These are phyloP conservation scores for Dryobota labecula DNA, from an alignment of 2,888 invertebrate genomes.

Conservation along the genomic window DNA sequence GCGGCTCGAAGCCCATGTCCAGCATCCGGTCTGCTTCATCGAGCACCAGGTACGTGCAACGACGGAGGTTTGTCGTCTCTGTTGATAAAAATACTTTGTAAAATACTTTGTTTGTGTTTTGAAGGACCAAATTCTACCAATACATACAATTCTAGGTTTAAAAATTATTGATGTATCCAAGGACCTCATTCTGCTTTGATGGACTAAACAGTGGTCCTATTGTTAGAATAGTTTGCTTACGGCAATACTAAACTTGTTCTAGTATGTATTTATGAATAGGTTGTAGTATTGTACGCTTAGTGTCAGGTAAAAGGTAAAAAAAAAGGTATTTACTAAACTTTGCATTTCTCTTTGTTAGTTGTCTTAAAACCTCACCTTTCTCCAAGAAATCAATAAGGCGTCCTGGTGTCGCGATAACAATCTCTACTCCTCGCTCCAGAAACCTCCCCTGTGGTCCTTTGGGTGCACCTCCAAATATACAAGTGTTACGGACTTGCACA, in stretches of 20 bases:
- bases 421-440: conserved; percentile 97
- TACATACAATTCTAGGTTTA: not conserved
- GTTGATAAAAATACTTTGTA: conserved; percentile 5
- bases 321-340: not conserved
- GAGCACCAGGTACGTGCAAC: conserved; percentile 96
- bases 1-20: conserved; percentile 99
- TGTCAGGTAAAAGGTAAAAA: too few species aligned
- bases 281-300: not conserved
- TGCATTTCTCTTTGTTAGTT: too few species aligned
- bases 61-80: conserved; percentile 94
- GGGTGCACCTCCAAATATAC: conserved; percentile 99
- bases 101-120: not conserved
- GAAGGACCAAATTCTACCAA: not conserved
- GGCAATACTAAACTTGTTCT: not conserved
- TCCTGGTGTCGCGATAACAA: conserved; percentile 99
- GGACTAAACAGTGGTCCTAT: not conserved
- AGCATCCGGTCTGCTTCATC: conserved; percentile 98
- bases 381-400: conserved; percentile 98
- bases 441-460: conserved; percentile 97
- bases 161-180: not conserved
- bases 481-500: conserved; percentile 97
- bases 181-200: not conserved
- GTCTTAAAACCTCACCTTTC: conserved; percentile 84
- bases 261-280: conserved; percentile 7
- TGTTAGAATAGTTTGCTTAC: not conserved